These are phyloP conservation scores for Meandrina meandrites DNA, from an alignment of 92 coral and sea anemone genomes.

Conservation along the genomic window DNA sequence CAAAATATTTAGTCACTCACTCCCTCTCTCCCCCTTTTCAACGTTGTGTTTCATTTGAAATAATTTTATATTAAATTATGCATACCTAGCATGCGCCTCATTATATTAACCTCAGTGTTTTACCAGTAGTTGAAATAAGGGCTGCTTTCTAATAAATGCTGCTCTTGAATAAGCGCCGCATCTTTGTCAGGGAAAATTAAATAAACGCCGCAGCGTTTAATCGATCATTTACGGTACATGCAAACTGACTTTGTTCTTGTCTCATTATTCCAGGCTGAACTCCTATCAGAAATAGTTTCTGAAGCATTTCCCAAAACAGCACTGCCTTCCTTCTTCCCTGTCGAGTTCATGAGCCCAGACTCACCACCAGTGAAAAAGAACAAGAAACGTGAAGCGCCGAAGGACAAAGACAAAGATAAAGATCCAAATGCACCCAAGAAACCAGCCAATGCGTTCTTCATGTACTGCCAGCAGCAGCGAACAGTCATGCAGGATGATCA, in stretches of 20 bases:
- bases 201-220: no score
- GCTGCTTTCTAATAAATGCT: no score
- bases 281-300: conserved; percentile 70
- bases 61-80: no score
- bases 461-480: conserved; percentile 97
- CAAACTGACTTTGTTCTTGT: not conserved
- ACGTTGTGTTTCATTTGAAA: no score
- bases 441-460: conserved; percentile 98
- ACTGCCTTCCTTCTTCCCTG: conserved; percentile 48
- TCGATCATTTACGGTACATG: no score
- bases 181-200: not conserved
- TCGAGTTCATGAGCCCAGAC: conserved; percentile 49
- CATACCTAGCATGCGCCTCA: no score
- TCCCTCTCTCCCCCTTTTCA: no score
- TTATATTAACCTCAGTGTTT: no score
- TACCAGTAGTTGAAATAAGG: no score
- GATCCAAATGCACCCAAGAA: conserved; percentile 99
- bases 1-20: no score
- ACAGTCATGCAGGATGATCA: conserved; percentile 94
- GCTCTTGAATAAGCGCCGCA: no score
- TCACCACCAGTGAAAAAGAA: conserved; percentile 76
- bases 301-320: conserved; percentile 51
- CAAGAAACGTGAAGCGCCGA: conserved; percentile 65
- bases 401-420: conserved; percentile 80
- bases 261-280: conserved; percentile 46